These are phyloP conservation scores for Anabas testudineus DNA, from an alignment of 2,797 vertebrate genomes.

Conservation along the genomic window DNA sequence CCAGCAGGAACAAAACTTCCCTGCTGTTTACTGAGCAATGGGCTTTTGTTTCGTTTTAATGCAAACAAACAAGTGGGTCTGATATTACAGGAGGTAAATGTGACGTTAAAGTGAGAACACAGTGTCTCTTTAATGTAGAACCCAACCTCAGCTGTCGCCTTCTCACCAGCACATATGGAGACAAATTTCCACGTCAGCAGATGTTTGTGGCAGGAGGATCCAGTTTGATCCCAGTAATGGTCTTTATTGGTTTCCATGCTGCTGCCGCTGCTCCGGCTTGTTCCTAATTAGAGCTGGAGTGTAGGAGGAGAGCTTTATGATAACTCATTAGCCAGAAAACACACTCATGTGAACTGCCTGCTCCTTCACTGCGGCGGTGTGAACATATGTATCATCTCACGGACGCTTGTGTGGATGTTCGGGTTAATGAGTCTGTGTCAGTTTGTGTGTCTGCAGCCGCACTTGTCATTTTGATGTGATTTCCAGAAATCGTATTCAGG, in stretches of 20 bases:
- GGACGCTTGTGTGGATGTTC: background rate
- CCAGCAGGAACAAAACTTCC: no score
- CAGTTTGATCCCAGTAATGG: slow-evolving; percentile 50
- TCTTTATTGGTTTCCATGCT: slow-evolving; percentile 46
- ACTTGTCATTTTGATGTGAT: slow-evolving; percentile 61
- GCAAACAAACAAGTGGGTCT: no score
- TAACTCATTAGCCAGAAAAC: slow-evolving; percentile 56
- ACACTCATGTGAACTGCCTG: slow-evolving; percentile 13
- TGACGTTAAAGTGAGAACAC: background rate
- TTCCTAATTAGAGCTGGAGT: slow-evolving; percentile 62
- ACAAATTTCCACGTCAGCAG: slow-evolving; percentile 31
- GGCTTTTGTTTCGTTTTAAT: no score
- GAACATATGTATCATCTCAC: background rate
- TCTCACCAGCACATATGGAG: background rate
- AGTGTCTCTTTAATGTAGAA: background rate
- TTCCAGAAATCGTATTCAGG: slow-evolving; percentile 34
- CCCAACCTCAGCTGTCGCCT: background rate
- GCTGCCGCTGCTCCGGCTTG: slow-evolving; percentile 22
- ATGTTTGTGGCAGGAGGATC: slow-evolving; percentile 39
- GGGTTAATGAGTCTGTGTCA: background rate
- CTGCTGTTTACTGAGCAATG: no score
- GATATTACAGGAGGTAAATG: no score
- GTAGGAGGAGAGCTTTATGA: slow-evolving; percentile 68
- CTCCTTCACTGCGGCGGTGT: background rate
- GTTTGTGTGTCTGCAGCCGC: slow-evolving; percentile 38